phyloP scores from a whole-genome alignment of 2,888 invertebrate genomes.

The Drosophila mayaguana region DNA sequence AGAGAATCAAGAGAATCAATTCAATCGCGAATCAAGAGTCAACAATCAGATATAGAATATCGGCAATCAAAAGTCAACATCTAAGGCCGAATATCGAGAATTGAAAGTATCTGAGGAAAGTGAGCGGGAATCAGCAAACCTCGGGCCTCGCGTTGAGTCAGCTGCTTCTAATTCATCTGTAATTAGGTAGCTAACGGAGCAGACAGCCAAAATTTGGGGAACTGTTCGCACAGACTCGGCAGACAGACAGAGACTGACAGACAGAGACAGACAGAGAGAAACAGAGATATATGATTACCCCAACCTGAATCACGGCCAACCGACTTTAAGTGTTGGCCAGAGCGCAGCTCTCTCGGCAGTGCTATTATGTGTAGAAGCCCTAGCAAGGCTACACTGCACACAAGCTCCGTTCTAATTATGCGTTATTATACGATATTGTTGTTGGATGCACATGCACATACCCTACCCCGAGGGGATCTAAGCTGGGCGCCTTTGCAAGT shows the following conservation, averaged over 20 bases:
- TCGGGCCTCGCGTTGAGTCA: not conserved
- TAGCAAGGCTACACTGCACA: constrained; percentile 1
- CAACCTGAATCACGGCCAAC: constrained; percentile 8
- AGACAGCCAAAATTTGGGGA: constrained; percentile 23
- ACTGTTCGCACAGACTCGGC: not conserved
- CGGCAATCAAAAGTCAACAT: not conserved
- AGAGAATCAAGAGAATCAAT: not conserved
- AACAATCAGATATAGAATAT: not conserved
- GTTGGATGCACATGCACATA: not conserved
- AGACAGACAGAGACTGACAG: not conserved
- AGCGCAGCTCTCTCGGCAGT: not conserved
- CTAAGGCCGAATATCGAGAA: not conserved
- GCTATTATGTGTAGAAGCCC: constrained; percentile 12
- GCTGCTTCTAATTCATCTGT: constrained; percentile 17
- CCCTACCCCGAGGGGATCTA: not conserved
- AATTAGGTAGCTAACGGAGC: constrained; percentile 27
- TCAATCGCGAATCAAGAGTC: not conserved
- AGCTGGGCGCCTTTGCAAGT: too few species aligned
- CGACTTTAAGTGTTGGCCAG: not conserved
- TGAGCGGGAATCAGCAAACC: not conserved
- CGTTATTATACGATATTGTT: constrained; percentile 28
- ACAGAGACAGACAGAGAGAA: not conserved
- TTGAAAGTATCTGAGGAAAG: not conserved
- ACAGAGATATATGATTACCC: constrained; percentile 22
- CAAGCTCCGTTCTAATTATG: constrained; percentile 22